A percentile compares a stretch with the other conserved stretches of the same genome.
These are phyloP conservation scores for Schizopygopsis pylzovi DNA, from an alignment of 2,797 vertebrate genomes.

Conservation along the genomic window DNA sequence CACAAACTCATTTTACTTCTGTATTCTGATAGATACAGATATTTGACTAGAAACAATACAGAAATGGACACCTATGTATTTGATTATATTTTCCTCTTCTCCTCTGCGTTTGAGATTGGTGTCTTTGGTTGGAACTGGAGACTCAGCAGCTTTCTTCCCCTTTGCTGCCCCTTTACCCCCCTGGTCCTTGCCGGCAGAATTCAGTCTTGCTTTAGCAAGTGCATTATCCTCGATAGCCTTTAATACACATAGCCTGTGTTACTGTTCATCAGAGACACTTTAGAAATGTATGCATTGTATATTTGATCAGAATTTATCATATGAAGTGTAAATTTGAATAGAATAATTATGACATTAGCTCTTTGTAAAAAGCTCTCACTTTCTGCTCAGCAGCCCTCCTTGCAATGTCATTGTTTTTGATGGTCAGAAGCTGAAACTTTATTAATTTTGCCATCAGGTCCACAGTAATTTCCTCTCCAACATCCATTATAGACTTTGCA, in stretches of 20 bases:
- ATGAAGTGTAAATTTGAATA: background rate
- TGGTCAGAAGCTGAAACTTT: conserved; percentile 87
- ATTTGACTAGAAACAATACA: background rate
- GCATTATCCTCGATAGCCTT: conserved; percentile 72
- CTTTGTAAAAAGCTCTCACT: conserved; percentile 58
- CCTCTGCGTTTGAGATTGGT: conserved; percentile 83
- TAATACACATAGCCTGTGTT: conserved; percentile 16
- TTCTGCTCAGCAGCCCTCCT: conserved; percentile 77
- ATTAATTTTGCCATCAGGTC: conserved; percentile 87
- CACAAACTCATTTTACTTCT: background rate
- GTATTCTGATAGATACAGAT: background rate
- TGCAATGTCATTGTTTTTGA: conserved; percentile 82
- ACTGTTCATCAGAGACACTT: conserved; percentile 18
- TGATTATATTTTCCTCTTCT: conserved; percentile 71
- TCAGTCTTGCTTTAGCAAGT: conserved; percentile 30
- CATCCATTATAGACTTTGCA: conserved; percentile 82
- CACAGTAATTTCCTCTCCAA: conserved; percentile 80
- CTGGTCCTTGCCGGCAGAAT: conserved; percentile 70
- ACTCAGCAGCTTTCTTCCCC: conserved; percentile 67
- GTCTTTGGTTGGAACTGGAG: conserved; percentile 64
- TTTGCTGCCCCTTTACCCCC: conserved; percentile 74
- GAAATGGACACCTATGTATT: conserved; percentile 78
- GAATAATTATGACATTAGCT: background rate
- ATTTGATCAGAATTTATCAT: background rate
- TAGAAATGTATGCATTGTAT: background rate